Evolutionary conservation across 2,113 vertebrate genomes (phyloP).

Genomic region (Macrotus californicus): DNA sequence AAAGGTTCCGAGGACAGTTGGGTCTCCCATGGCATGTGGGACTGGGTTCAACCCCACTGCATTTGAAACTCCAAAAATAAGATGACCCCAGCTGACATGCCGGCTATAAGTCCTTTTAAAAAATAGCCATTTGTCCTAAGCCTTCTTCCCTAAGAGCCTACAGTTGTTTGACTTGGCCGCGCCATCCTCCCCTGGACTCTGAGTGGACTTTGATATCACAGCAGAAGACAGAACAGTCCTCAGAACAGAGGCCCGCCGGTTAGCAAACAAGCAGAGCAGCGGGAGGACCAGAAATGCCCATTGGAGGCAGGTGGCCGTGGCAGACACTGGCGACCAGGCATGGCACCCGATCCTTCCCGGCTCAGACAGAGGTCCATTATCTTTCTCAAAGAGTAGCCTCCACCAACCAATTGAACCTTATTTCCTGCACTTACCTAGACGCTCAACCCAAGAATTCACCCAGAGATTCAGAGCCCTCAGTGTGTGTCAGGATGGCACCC

Average conservation of each 20-base stretch:
- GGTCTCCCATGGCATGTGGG: not conserved
- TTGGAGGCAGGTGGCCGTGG: not conserved
- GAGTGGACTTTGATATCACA: not conserved
- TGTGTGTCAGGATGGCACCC: too few species aligned
- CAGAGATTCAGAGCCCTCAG: not conserved
- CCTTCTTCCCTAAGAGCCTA: not conserved
- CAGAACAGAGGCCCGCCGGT: not conserved
- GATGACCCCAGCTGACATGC: constrained; percentile 35
- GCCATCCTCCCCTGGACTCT: not conserved
- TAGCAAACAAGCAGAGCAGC: not conserved
- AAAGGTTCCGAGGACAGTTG: not conserved
- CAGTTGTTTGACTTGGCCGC: not conserved
- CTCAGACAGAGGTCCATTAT: not conserved
- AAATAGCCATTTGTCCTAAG: constrained; percentile 11
- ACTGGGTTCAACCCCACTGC: not conserved
- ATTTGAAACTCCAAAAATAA: constrained; percentile 38
- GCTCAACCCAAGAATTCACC: not conserved
- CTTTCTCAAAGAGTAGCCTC: not conserved
- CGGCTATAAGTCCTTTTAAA: not conserved
- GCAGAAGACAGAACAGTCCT: not conserved
- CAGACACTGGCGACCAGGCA: not conserved
- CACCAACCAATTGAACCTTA: not conserved
- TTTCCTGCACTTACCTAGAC: too few species aligned
- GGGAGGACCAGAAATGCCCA: not conserved
- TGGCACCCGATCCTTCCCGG: not conserved